Base-by-base conservation (phyloP, 1,140 invertebrate genomes). In the Heliconius eleuchia region DNA sequence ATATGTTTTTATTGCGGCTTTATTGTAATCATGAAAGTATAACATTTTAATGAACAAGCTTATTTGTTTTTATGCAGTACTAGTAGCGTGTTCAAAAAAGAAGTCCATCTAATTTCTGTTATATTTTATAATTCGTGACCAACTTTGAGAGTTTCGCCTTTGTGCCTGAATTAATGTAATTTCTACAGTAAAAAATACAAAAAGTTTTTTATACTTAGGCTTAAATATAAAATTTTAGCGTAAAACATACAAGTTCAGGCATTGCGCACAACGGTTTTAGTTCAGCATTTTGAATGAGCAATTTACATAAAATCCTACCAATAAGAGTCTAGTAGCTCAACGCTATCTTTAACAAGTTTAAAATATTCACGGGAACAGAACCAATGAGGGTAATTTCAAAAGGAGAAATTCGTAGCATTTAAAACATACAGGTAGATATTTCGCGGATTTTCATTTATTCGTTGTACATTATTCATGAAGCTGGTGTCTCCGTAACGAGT, bases 401-500 rank as follows among this genome's bases (percentile, higher is more conserved):
- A 77, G 74, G 57, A 88, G 88, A 89, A 89, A 87, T 89, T 89
- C 84, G 80, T 79, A 85, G 81, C 87, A 88, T 92, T 88, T 91
- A 87, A 90, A 92, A 91, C 89, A 91, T 88, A 85, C 85, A 90
- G 88, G 88, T 90, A 85, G 87, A 89, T 89, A 90, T 90, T 89
- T 91, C 84, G 85, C 82, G 85, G 80, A 79, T 78, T 86, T 82
- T 85, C 86, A 88, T 92, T 92, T 89, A 93, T 89, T 88, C 89
- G 82, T 83, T 84, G 85, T 91, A 91, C 88, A 91, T 92, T 89
- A 92, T 91, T 92, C 90, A 92, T 92, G 91, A 91, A 85, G 77
- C 77, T 82, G 78, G 82, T 90, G 86, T 92, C 89, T 91, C 85
- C 79, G 85, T 91, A 92, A 91, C 90, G 88, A 92, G 87, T 89